Percentiles rank a stretch among this genome's conserved stretches.
phyloP scores from a whole-genome alignment of 2,113 vertebrate genomes.

The Galemys pyrenaicus region DNA sequence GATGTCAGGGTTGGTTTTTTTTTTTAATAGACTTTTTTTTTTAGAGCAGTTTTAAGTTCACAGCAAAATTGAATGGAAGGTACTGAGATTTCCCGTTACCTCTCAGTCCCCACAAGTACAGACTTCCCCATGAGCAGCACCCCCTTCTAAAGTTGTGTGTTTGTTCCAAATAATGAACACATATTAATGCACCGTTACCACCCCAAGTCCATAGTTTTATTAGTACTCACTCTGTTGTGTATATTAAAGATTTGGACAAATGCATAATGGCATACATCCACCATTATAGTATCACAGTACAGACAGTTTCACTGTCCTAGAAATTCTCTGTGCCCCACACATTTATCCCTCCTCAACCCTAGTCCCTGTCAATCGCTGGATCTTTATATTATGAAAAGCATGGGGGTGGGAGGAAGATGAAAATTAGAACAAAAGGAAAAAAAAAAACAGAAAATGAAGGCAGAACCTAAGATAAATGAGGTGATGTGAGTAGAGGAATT shows the following conservation, averaged over 20 bases:
- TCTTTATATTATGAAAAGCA: neutral
- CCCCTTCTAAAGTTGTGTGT: neutral
- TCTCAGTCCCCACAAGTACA: neutral
- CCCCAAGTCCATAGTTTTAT: neutral
- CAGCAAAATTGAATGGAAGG: neutral
- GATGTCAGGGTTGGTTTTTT: neutral
- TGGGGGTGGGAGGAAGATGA: neutral
- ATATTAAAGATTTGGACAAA: neutral
- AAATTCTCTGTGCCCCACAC: neutral
- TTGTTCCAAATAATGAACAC: neutral
- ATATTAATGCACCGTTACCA: neutral
- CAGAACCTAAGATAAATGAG: neutral
- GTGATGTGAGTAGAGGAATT: neutral
- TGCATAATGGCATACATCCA: neutral
- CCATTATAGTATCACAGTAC: neutral
- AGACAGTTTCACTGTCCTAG: neutral
- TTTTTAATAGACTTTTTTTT: neutral
- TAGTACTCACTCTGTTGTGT: neutral
- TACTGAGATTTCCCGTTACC: neutral
- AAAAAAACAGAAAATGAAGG: neutral
- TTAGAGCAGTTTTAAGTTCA: neutral
- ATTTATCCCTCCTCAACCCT: neutral
- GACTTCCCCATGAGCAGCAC: neutral
- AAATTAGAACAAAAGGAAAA: neutral
- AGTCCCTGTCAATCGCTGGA: neutral